These are phyloP conservation scores for Anastrepha obliqua DNA, from an alignment of 1,140 invertebrate species.

Conservation along the genomic window DNA sequence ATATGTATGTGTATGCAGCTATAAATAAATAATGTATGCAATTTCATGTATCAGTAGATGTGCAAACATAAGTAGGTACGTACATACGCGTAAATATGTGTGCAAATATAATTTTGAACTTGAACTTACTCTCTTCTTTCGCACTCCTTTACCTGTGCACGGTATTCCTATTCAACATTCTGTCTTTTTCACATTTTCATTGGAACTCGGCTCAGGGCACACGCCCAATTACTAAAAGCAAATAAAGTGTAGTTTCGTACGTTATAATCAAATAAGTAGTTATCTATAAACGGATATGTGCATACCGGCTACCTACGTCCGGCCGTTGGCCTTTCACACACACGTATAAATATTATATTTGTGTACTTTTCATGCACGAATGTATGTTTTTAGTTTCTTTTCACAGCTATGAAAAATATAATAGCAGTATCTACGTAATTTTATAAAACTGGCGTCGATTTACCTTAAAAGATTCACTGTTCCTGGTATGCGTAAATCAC, in stretches of 20 bases:
- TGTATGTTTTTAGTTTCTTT: too few relatives aligned
- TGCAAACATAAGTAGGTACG: not conserved
- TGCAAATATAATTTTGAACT: slow-evolving; percentile 57
- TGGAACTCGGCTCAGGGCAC: not conserved
- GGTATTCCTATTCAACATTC: not conserved
- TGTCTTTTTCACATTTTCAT: not conserved
- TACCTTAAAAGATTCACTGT: too few relatives aligned
- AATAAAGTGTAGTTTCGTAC: not conserved
- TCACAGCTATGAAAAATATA: too few relatives aligned
- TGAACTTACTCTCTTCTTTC: slow-evolving; percentile 53
- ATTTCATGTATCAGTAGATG: not conserved
- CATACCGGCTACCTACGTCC: not conserved
- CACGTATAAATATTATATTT: not conserved
- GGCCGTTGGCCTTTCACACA: slow-evolving; percentile 8
- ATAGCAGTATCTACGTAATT: too few relatives aligned
- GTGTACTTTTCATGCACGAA: not conserved
- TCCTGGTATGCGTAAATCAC: too few relatives aligned
- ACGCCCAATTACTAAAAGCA: slow-evolving; percentile 17
- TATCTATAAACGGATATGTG: not conserved
- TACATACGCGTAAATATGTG: not conserved
- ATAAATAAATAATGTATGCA: too few relatives aligned
- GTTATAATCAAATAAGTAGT: slow-evolving; percentile 18
- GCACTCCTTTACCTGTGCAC: not conserved
- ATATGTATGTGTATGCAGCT: not conserved
- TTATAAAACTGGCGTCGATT: too few relatives aligned